Evolutionary conservation across 2,113 vertebrate genomes (phyloP), one percentile per base, ranked within the genome.

Genomic region (Dolichallabes microphthalmus): DNA sequence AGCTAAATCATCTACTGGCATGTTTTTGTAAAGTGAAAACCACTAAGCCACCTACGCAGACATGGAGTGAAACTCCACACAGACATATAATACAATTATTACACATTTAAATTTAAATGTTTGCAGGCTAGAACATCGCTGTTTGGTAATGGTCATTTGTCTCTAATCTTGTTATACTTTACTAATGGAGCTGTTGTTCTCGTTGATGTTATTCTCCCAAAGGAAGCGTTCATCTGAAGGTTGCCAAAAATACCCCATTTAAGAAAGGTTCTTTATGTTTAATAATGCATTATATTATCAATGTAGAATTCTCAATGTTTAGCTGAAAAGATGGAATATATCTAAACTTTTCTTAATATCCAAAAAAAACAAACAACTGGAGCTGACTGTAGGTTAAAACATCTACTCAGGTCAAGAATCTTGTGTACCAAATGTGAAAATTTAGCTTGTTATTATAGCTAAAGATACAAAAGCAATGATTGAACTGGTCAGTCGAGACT

Each of bases 391-490:
- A 76, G 30, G 50, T 17, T 45, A 58, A 80, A 22, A 69, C 22
- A 30, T 55, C 63, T 76, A 64, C 60, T 20, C n/a, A 32, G 52
- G 9, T 45, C 63, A 80, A 45, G 64, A 71, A 27, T 61, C 84
- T 25, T 55, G 32, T 74, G 45, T 45, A 64, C 58, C 20, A 27
- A 80, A 35, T 57, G n/a, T 55, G 12, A 66, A 32, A 30, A 50
- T 82, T 86, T 75, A 66, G 79, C 71, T 64, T 66, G 2, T 22
- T 75, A 61, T 73, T 85, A 66, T 50, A 22, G 76, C 22, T 57
- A 64, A 82, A 66, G 50, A 27, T 19, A 55, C 13, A 76, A 5
- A 71, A 82, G 58, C 35, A 53, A 11, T 55, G 45, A 75, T 80
- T 52, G 58, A 80, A 63, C 15, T 17, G 15, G 55, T 45, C 68